phyloP scores from a whole-genome alignment of 2,113 vertebrate species.

The Phrynosoma blainvillii region DNA sequence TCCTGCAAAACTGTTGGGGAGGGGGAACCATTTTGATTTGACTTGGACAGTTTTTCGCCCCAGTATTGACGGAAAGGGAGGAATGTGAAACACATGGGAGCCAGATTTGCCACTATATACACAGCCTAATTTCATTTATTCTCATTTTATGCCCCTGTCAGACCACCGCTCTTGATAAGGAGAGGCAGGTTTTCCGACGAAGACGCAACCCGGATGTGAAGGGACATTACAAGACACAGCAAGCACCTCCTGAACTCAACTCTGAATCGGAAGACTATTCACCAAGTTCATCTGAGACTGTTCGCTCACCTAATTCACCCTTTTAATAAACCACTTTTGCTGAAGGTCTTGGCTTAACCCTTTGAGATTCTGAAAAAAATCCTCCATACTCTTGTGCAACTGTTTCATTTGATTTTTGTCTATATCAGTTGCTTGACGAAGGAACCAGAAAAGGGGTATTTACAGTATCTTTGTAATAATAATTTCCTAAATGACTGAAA shows the following conservation, averaged over 20 bases:
- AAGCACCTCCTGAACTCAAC: slow-evolving; percentile 85
- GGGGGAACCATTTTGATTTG: slow-evolving; percentile 51
- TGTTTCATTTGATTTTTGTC: slow-evolving; percentile 68
- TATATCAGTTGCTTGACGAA: slow-evolving; percentile 62
- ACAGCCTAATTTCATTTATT: slow-evolving; percentile 83
- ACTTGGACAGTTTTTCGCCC: slow-evolving; percentile 61
- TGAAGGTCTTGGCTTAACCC: slow-evolving; percentile 80
- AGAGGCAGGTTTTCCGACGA: slow-evolving; percentile 98
- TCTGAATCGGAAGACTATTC: slow-evolving; percentile 95
- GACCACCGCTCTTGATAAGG: slow-evolving; percentile 99
- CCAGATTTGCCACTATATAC: slow-evolving; percentile 65
- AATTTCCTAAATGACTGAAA: slow-evolving; percentile 68
- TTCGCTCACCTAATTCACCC: slow-evolving; percentile 92
- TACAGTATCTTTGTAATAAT: slow-evolving; percentile 71
- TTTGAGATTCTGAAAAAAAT: slow-evolving; percentile 77
- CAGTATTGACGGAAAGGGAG: slow-evolving; percentile 37
- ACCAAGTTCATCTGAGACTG: slow-evolving; percentile 91
- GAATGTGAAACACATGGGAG: neutral
- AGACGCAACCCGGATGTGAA: slow-evolving; percentile 96
- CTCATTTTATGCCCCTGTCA: slow-evolving; percentile 87
- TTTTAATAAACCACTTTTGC: slow-evolving; percentile 87
- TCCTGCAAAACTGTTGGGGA: slow-evolving; percentile 50
- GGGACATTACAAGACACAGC: slow-evolving; percentile 75
- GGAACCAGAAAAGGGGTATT: slow-evolving; percentile 69
- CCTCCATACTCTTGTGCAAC: slow-evolving; percentile 66